Evolutionary conservation across 2,797 vertebrate species (phyloP).

Genomic region (Chelon labrosus): DNA sequence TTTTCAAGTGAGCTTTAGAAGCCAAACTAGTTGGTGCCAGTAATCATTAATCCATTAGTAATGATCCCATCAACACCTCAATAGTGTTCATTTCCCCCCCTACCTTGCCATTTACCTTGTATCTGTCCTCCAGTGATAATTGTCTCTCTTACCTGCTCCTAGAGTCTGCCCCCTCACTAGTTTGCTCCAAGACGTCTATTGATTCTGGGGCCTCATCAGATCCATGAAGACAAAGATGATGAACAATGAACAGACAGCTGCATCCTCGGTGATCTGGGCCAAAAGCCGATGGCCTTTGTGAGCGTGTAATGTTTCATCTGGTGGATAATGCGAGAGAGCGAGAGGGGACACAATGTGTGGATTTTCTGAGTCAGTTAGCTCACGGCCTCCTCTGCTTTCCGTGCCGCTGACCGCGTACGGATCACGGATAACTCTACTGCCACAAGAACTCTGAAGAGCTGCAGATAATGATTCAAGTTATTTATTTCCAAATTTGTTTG

Average conservation of each 20-base stretch:
- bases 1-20: constrained; percentile 27
- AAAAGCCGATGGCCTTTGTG: constrained; percentile 68
- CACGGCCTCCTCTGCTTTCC: constrained; percentile 35
- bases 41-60: constrained; percentile 63
- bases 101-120: constrained; percentile 49
- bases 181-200: constrained; percentile 79
- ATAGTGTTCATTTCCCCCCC: neutral
- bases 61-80: constrained; percentile 64
- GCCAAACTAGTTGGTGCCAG: constrained; percentile 22
- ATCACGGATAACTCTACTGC: constrained; percentile 2
- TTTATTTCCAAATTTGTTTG: too few relatives aligned
- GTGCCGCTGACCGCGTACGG: constrained; percentile 14
- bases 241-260: constrained; percentile 80
- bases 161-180: constrained; percentile 68
- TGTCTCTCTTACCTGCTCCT: constrained; percentile 71
- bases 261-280: constrained; percentile 71
- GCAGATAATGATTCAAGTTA: too few relatives aligned
- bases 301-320: constrained; percentile 70
- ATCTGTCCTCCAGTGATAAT: constrained; percentile 72
- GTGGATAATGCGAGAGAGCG: constrained; percentile 54
- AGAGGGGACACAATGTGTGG: constrained; percentile 53
- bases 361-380: constrained; percentile 63
- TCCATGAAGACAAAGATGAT: constrained; percentile 81
- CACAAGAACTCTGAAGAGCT: constrained; percentile 5
- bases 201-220: constrained; percentile 76